A percentile compares a stretch with the other conserved stretches of the same genome.
phyloP scores from a whole-genome alignment of 2,797 vertebrate genomes.

The Cossypha caffra region DNA sequence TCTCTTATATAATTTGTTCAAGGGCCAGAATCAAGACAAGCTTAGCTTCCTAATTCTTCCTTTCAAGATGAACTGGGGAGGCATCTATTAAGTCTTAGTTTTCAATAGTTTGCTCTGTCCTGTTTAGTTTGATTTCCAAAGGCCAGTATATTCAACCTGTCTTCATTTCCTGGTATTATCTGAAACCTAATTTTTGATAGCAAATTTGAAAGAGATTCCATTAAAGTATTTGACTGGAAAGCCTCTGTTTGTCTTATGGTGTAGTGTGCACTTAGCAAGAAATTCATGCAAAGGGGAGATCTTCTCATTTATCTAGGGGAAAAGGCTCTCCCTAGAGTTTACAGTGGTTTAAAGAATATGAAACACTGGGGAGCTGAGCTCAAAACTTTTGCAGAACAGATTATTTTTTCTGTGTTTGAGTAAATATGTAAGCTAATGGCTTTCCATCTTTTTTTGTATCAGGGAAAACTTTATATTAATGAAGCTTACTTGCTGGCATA shows the following conservation, averaged over 20 bases:
- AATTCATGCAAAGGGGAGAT: background rate
- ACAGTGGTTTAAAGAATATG: background rate
- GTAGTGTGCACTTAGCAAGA: background rate
- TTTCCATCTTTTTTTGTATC: background rate
- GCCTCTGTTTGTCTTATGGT: fast-evolving
- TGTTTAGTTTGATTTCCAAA: background rate
- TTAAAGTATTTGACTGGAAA: background rate
- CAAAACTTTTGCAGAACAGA: background rate
- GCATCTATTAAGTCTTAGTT: background rate
- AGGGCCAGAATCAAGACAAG: background rate
- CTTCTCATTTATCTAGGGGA: background rate
- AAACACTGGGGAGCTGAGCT: background rate
- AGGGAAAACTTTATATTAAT: background rate
- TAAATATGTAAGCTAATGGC: background rate
- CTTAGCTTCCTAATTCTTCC: background rate
- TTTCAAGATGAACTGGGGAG: background rate
- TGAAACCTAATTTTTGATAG: background rate
- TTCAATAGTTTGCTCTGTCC: background rate
- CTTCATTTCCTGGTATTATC: background rate
- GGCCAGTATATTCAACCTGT: background rate
- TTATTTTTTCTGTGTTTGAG: background rate
- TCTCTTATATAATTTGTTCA: background rate
- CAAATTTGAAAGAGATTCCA: background rate
- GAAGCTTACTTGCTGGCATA: background rate
- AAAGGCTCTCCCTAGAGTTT: background rate